Percentiles rank a stretch among this genome's conserved stretches.
These are phyloP conservation scores for Telenomus remus DNA, from an alignment of 1,140 invertebrate species.

Conservation along the genomic window DNA sequence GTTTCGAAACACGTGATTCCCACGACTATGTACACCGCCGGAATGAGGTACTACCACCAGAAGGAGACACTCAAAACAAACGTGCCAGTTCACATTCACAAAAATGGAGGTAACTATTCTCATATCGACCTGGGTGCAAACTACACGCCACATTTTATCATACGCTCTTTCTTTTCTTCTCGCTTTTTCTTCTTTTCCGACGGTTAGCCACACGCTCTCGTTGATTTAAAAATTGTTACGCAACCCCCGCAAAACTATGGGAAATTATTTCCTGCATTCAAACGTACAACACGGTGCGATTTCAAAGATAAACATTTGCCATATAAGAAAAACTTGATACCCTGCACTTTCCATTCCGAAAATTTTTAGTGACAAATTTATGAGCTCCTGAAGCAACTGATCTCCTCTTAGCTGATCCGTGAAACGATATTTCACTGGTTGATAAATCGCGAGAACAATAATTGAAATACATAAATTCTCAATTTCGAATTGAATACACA, in stretches of 20 bases:
- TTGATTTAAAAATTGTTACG: neutral
- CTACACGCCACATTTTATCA: neutral
- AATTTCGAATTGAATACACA: too few relatives aligned
- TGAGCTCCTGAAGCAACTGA: too few relatives aligned
- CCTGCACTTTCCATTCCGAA: neutral
- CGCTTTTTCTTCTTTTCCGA: neutral
- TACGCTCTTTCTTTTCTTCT: conserved; percentile 1
- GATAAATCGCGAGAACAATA: too few relatives aligned
- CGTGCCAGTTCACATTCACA: conserved; percentile 79
- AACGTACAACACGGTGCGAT: too few relatives aligned
- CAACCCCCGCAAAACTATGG: too few relatives aligned
- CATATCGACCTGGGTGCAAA: neutral
- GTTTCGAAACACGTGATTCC: conserved; percentile 86
- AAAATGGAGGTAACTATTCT: conserved; percentile 81
- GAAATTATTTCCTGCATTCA: too few relatives aligned
- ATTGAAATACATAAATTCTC: too few relatives aligned
- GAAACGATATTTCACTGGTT: too few relatives aligned
- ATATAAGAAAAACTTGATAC: neutral
- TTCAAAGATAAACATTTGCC: conserved; percentile 22
- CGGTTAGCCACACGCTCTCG: neutral
- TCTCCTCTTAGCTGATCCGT: too few relatives aligned
- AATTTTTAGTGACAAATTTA: too few relatives aligned
- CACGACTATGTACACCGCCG: conserved; percentile 86
- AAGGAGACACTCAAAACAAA: conserved; percentile 81
- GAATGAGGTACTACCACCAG: conserved; percentile 90